phyloP scores from a whole-genome alignment of 92 coral and sea anemone genomes.

The Umimayanthus kanabou region DNA sequence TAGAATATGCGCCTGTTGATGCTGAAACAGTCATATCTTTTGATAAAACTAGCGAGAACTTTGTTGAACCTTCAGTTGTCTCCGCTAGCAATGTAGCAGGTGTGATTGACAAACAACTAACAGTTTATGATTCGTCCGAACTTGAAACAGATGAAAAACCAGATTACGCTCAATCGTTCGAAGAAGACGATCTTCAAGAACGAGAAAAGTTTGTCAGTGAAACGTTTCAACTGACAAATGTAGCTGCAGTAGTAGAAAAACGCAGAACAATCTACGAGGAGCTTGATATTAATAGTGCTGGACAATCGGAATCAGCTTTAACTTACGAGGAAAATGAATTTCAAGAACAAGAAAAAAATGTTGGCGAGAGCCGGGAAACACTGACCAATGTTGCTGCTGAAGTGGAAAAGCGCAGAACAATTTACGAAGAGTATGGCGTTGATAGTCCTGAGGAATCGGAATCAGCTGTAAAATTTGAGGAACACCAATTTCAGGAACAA shows the following conservation, averaged over 20 bases:
- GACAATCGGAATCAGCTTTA: neutral
- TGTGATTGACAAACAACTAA: conserved; percentile 23
- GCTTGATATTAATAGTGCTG: neutral
- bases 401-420: conserved; percentile 31
- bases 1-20: neutral
- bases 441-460: conserved; percentile 17
- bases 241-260: neutral
- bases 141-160: conserved; percentile 33
- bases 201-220: conserved; percentile 26
- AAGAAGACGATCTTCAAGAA: conserved; percentile 12
- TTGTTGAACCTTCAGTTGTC: conserved; percentile 14
- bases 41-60: neutral
- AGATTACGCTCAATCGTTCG: conserved; percentile 25
- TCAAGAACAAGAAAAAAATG: neutral
- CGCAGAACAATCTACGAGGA: neutral
- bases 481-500: conserved; percentile 23
- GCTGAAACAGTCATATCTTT: conserved; percentile 21
- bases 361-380: conserved; percentile 13
- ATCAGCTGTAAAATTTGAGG: conserved; percentile 53
- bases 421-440: neutral
- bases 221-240: neutral
- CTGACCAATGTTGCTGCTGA: conserved; percentile 2
- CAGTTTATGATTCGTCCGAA: conserved; percentile 30
- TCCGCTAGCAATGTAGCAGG: conserved; percentile 3
- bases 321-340: conserved; percentile 17